Evolutionary conservation across 2,888 invertebrate species (phyloP).

Genomic region (Hydrotaea diabolus): DNA sequence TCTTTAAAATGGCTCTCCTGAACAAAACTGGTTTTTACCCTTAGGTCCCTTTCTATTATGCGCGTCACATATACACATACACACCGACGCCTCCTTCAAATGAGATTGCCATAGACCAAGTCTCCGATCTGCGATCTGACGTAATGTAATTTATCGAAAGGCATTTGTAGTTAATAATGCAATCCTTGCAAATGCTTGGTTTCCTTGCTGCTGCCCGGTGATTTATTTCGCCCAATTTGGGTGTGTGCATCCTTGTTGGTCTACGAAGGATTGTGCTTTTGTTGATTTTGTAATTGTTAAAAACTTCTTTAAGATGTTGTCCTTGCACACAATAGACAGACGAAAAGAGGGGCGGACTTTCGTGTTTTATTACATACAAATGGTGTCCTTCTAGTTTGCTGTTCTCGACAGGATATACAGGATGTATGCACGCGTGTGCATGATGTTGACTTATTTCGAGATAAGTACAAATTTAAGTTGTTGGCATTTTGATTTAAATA

Average conservation of each 20-base stretch:
- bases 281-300: constrained; percentile 32
- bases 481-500: constrained; percentile 57
- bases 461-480: constrained; percentile 60
- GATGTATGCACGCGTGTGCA: constrained; percentile 24
- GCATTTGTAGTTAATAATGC: constrained; percentile 46
- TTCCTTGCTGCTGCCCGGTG: constrained; percentile 43
- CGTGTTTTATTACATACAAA: constrained; percentile 8
- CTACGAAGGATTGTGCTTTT: constrained; percentile 15
- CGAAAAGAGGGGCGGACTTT: constrained; percentile 46
- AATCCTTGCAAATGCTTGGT: constrained; percentile 59
- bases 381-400: background rate
- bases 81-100: background rate
- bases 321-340: constrained; percentile 49
- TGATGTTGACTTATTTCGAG: constrained; percentile 63
- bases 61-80: no score
- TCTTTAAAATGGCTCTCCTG: no score
- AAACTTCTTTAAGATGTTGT: constrained; percentile 62
- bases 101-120: background rate
- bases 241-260: constrained; percentile 40
- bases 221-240: background rate
- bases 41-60: no score
- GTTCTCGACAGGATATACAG: constrained; percentile 7
- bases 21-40: no score
- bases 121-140: background rate
- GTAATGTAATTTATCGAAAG: constrained; percentile 54